Evolutionary conservation across 2,888 invertebrate genomes (phyloP).

Genomic region (Sturmia bella): DNA sequence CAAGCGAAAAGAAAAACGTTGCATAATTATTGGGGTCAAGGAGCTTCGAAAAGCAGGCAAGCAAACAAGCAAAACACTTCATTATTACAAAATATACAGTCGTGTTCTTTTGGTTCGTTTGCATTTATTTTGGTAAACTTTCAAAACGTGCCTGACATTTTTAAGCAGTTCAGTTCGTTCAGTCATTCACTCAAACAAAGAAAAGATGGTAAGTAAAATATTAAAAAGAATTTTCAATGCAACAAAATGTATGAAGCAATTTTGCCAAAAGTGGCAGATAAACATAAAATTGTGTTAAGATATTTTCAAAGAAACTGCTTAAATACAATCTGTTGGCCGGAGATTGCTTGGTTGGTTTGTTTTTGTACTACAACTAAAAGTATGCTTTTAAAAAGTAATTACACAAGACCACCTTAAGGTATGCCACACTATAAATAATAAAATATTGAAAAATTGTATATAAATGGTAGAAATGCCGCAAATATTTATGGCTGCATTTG

Average conservation of each 20-base stretch:
- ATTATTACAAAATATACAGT: slow-evolving; percentile 41
- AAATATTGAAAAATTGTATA: not conserved
- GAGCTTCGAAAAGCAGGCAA: slow-evolving; percentile 41
- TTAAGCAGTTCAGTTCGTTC: not conserved
- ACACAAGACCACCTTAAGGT: slow-evolving; percentile 23
- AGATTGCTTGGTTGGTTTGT: not conserved
- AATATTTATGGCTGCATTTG: too few species aligned
- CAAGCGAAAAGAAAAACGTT: slow-evolving; percentile 40
- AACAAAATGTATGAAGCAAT: not conserved
- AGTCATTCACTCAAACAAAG: slow-evolving; percentile 20
- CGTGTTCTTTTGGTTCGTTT: not conserved
- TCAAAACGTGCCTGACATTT: slow-evolving; percentile 43
- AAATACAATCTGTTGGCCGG: slow-evolving; percentile 23
- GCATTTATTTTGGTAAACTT: slow-evolving; percentile 26
- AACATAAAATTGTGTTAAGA: slow-evolving; percentile 48
- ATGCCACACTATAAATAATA: slow-evolving; percentile 39
- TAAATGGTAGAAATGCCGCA: not conserved
- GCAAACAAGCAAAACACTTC: slow-evolving; percentile 21
- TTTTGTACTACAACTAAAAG: slow-evolving; percentile 19
- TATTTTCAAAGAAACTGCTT: slow-evolving; percentile 26
- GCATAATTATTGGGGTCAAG: slow-evolving; percentile 70
- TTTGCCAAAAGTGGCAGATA: slow-evolving; percentile 17
- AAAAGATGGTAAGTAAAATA: slow-evolving; percentile 3
- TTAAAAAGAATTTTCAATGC: slow-evolving; percentile 50
- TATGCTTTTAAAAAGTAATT: slow-evolving; percentile 56